Evolutionary conservation across 2,888 invertebrate genomes (phyloP).

Genomic region (Ectropis crepuscularia): DNA sequence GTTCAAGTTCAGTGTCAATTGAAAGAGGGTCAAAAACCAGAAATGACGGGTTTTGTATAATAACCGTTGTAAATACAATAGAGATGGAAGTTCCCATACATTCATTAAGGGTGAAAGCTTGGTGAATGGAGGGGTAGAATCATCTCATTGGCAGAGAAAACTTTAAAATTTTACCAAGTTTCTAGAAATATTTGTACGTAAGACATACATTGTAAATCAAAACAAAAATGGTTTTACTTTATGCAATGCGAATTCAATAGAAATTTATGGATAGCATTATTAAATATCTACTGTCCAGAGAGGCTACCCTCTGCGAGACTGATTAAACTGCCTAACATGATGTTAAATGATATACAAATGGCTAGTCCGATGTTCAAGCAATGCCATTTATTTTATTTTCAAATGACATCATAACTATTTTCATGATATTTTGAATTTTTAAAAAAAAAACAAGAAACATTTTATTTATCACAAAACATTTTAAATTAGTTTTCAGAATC

Average conservation of each 20-base stretch:
- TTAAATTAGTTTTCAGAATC: neutral
- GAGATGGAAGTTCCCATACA: conserved; percentile 19
- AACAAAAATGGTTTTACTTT: too few relatives aligned
- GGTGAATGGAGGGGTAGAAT: conserved; percentile 20
- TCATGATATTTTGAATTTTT: neutral
- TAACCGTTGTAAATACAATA: neutral
- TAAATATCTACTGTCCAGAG: too few relatives aligned
- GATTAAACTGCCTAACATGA: too few relatives aligned
- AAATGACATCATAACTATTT: too few relatives aligned
- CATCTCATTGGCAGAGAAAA: neutral
- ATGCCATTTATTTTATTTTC: too few relatives aligned
- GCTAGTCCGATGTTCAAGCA: too few relatives aligned
- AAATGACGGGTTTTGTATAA: neutral
- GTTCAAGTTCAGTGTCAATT: conserved; percentile 19
- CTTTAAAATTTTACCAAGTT: conserved; percentile 5
- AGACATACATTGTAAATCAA: too few relatives aligned
- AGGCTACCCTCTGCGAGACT: too few relatives aligned
- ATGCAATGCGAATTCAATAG: too few relatives aligned
- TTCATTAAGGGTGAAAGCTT: conserved; percentile 5
- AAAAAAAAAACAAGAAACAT: neutral
- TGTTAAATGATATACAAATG: too few relatives aligned
- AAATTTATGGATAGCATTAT: too few relatives aligned
- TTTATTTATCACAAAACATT: neutral
- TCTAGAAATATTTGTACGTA: neutral
- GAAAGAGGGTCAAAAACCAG: conserved; percentile 14